A percentile compares a stretch with the other conserved stretches of the same genome.
Conservation (phyloP, 1,140 invertebrate genomes). For the Tenebrio molitor region DNA sequence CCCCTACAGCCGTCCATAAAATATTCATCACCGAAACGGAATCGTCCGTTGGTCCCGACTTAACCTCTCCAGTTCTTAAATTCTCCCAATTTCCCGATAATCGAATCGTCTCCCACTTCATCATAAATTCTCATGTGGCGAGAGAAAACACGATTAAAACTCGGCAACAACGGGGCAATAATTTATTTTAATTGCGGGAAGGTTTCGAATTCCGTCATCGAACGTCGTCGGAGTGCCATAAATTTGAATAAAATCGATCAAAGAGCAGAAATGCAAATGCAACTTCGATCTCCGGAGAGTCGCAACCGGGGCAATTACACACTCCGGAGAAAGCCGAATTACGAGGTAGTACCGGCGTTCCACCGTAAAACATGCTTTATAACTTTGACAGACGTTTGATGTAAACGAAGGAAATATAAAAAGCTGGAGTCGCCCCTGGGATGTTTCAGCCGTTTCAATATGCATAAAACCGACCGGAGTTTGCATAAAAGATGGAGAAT, state of each 20-base stretch:
- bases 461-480: constrained; percentile 27
- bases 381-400: constrained; percentile 45
- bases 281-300: constrained; percentile 40
- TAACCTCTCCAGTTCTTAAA: constrained; percentile 1
- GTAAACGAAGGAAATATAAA: constrained; percentile 45
- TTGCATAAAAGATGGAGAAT: constrained; percentile 14
- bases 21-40: constrained; percentile 28
- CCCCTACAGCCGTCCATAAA: background rate
- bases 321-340: constrained; percentile 42
- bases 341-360: constrained; percentile 30
- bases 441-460: constrained; percentile 13
- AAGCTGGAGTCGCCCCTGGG: background rate
- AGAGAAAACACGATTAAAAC: constrained; percentile 17
- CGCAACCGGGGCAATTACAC: constrained; percentile 47
- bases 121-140: background rate
- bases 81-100: constrained; percentile 2
- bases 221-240: constrained; percentile 7
- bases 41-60: constrained; percentile 23
- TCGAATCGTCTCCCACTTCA: background rate
- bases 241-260: constrained; percentile 37
- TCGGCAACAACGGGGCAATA: constrained; percentile 18
- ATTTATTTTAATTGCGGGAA: constrained; percentile 27
- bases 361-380: constrained; percentile 47
- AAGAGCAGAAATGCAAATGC: constrained; percentile 44
- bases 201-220: constrained; percentile 6